These are phyloP conservation scores for Laspeyria flexula DNA, from an alignment of 2,888 invertebrate genomes.

Conservation along the genomic window DNA sequence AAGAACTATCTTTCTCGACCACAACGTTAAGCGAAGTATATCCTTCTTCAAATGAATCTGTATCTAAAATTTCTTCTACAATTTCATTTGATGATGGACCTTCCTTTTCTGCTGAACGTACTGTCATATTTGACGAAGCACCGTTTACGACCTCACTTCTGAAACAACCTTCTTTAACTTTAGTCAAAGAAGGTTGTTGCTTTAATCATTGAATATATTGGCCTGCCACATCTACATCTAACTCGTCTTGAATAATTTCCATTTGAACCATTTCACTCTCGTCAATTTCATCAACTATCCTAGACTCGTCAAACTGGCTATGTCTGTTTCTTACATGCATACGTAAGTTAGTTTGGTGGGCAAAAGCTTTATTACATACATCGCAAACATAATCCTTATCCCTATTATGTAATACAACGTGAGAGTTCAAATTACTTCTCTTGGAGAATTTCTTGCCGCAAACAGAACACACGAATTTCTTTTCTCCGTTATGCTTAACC, in stretches of 20 bases:
- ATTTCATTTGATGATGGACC: not conserved
- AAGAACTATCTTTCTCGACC: not conserved
- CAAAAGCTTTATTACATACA: constrained; percentile 84
- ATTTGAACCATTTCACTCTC: constrained; percentile 61
- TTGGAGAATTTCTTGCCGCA: constrained; percentile 87
- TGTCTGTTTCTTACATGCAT: constrained; percentile 67
- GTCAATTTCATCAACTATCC: constrained; percentile 46
- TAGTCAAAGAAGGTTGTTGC: constrained; percentile 3
- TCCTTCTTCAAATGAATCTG: not conserved
- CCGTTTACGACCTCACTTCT: not conserved
- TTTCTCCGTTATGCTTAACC: constrained; percentile 84
- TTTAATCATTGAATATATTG: constrained; percentile 40
- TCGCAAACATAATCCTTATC: constrained; percentile 81
- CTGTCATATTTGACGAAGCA: not conserved
- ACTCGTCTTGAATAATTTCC: constrained; percentile 63
- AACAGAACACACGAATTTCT: constrained; percentile 84
- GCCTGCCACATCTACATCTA: constrained; percentile 55
- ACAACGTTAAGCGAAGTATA: not conserved
- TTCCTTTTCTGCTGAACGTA: not conserved
- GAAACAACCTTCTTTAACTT: constrained; percentile 11
- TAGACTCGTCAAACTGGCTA: constrained; percentile 39
- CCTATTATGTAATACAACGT: constrained; percentile 85
- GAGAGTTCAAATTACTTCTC: constrained; percentile 86
- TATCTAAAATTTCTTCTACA: not conserved
- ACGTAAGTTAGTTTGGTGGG: constrained; percentile 69